Conservation (phyloP, 2,113 vertebrate species). For the Candoia aspera region DNA sequence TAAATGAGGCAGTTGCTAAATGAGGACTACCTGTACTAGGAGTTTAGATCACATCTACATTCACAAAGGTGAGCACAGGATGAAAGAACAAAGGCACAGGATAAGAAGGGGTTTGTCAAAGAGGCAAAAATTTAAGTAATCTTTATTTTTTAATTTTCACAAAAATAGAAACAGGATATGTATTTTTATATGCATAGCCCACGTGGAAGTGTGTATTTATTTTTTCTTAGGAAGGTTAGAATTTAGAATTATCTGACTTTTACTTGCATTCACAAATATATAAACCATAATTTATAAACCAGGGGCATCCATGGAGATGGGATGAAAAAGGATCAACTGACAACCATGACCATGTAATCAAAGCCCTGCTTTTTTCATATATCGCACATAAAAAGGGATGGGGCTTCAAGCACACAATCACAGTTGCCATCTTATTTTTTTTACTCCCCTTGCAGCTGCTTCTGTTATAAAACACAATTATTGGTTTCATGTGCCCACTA, state of each 20-base stretch:
- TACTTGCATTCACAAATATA: background rate
- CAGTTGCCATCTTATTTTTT: background rate
- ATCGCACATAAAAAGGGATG: background rate
- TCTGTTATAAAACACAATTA: background rate
- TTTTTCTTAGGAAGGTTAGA: background rate
- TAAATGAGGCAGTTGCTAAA: background rate
- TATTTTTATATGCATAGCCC: background rate
- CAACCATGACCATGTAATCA: background rate
- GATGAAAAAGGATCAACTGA: background rate
- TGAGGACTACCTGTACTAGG: background rate
- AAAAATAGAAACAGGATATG: background rate
- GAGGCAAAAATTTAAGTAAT: background rate
- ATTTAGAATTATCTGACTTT: background rate
- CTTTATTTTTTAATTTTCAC: background rate
- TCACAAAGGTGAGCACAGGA: background rate
- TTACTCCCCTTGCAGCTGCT: background rate
- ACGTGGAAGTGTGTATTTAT: background rate
- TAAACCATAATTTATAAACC: background rate
- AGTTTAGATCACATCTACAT: background rate
- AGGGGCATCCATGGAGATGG: background rate
- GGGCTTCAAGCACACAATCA: background rate
- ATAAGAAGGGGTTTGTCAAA: background rate
- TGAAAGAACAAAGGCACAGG: background rate
- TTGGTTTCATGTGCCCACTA: background rate
- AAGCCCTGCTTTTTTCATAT: background rate